These are phyloP conservation scores for Troilus luridus DNA, from an alignment of 2,888 invertebrate species.

Conservation along the genomic window DNA sequence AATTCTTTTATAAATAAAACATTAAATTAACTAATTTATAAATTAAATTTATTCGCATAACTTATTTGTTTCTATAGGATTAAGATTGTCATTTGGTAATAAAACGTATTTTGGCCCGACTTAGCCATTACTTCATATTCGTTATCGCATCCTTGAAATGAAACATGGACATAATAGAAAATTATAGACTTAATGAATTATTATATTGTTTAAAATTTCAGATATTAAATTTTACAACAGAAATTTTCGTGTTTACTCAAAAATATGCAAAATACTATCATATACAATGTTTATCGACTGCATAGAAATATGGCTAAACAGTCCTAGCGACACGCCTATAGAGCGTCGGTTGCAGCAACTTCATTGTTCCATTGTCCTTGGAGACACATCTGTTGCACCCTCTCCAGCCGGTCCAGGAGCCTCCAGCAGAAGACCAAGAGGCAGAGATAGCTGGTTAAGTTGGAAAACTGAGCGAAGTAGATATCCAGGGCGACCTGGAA, in stretches of 20 bases:
- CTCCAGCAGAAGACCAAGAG: background rate
- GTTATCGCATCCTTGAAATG: too few species aligned
- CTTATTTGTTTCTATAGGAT: too few species aligned
- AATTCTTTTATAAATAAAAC: too few species aligned
- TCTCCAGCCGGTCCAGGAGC: background rate
- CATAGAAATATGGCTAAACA: background rate
- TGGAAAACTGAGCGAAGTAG: background rate
- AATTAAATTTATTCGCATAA: too few species aligned
- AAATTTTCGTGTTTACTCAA: background rate
- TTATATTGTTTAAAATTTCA: too few species aligned
- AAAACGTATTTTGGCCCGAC: too few species aligned
- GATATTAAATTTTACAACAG: too few species aligned
- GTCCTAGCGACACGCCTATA: background rate
- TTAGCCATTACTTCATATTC: too few species aligned
- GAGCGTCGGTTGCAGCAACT: background rate
- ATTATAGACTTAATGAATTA: too few species aligned
- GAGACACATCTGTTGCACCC: slow-evolving; percentile 17
- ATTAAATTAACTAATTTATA: too few species aligned
- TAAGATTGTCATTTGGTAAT: too few species aligned
- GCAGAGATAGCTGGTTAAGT: background rate
- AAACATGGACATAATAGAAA: too few species aligned
- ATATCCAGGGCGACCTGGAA: background rate
- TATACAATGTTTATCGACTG: background rate
- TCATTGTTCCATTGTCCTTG: slow-evolving; percentile 40
- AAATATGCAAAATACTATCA: background rate